phyloP scores from a whole-genome alignment of 2,888 invertebrate genomes.

The Physocephala rufipes region DNA sequence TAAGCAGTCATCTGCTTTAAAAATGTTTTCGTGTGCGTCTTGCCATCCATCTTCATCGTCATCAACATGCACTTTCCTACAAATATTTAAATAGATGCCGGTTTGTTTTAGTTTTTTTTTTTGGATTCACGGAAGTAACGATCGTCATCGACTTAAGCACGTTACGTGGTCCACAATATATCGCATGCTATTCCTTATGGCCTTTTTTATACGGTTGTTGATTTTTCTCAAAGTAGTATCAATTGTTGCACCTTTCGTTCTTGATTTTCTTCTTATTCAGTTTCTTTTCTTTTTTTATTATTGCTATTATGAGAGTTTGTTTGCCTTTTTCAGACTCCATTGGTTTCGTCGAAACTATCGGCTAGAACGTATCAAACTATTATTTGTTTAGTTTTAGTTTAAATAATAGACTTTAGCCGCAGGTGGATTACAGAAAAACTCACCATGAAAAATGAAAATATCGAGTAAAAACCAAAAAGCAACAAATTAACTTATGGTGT shows the following conservation, averaged over 20 bases:
- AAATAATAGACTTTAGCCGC: constrained; percentile 8
- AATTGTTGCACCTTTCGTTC: constrained; percentile 30
- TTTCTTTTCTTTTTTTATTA: not conserved
- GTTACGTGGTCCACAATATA: not conserved
- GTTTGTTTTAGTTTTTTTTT: constrained; percentile 4
- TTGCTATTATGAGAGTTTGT: not conserved
- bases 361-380: not conserved
- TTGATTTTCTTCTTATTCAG: not conserved
- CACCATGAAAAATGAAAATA: not conserved
- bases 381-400: constrained; percentile 33
- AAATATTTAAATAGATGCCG: constrained; percentile 24
- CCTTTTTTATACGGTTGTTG: not conserved
- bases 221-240: constrained; percentile 15
- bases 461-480: not conserved
- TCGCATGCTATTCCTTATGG: not conserved
- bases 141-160: constrained; percentile 10
- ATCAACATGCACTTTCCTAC: not conserved
- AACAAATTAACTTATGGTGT: not conserved
- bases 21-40: no score
- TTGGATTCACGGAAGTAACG: constrained; percentile 29
- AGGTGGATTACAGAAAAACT: constrained; percentile 1
- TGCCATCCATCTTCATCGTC: no score
- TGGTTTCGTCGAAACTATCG: not conserved
- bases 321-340: not conserved
- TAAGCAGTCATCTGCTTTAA: no score